Conservation (phyloP, 92 coral and sea anemone species). For the Ricordea florida region DNA sequence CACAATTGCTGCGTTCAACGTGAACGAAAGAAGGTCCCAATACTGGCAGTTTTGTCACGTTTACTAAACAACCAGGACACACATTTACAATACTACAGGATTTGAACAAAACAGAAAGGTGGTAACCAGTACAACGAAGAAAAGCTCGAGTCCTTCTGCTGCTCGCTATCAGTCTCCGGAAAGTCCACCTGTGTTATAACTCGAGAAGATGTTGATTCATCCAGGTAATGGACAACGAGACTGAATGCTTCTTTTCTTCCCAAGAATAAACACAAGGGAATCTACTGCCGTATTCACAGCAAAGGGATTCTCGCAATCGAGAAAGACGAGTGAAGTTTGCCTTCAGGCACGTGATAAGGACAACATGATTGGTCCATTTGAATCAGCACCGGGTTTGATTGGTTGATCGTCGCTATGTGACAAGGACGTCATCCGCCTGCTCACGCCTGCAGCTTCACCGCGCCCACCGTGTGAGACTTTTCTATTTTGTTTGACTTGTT, state of each 20-base stretch:
- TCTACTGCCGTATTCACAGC: slow-evolving; percentile 1
- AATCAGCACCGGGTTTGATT: slow-evolving; percentile 77
- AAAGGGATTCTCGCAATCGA: slow-evolving; percentile 73
- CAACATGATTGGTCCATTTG: slow-evolving; percentile 85
- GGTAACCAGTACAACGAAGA: not conserved
- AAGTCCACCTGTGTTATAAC: not conserved
- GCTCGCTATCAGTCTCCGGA: not conserved
- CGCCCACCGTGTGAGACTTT: no score
- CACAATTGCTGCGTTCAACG: no score
- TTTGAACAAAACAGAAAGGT: slow-evolving; percentile 18
- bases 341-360: slow-evolving; percentile 82
- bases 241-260: slow-evolving; percentile 7
- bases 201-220: not conserved
- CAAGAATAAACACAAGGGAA: slow-evolving; percentile 22
- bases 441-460: slow-evolving; percentile 64
- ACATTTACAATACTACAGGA: not conserved
- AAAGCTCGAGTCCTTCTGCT: not conserved
- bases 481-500: no score
- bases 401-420: slow-evolving; percentile 89
- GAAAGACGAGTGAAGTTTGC: slow-evolving; percentile 58
- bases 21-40: not conserved
- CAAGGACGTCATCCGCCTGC: slow-evolving; percentile 88
- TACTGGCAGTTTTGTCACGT: slow-evolving; percentile 1
- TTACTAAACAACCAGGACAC: not conserved
- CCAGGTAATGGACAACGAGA: not conserved